Evolutionary conservation across 2,113 vertebrate genomes (phyloP).

Genomic region (Brachyhypopomus gauderio): DNA sequence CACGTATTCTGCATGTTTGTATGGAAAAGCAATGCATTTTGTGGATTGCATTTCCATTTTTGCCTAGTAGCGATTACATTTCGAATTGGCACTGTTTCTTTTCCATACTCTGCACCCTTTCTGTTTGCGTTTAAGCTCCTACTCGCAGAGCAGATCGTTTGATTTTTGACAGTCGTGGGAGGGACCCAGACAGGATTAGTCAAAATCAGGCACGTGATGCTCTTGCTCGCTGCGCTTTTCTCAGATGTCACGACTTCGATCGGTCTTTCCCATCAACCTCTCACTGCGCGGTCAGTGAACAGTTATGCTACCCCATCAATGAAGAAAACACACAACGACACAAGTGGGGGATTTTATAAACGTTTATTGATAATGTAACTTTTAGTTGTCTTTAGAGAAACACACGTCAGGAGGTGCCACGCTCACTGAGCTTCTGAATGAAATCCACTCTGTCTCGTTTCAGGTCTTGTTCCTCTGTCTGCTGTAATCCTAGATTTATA

Average conservation of each 20-base stretch:
- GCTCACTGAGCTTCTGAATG: constrained; percentile 62
- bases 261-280: not conserved
- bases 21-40: too few relatives aligned
- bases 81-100: too few relatives aligned
- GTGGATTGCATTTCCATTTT: too few relatives aligned
- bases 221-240: constrained; percentile 17
- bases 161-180: too few relatives aligned
- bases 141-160: too few relatives aligned
- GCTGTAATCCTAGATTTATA: constrained; percentile 67
- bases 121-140: too few relatives aligned
- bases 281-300: not conserved
- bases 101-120: too few relatives aligned
- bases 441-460: constrained; percentile 71
- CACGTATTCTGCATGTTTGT: too few relatives aligned
- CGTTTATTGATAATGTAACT: not conserved
- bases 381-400: not conserved
- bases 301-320: not conserved
- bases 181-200: constrained; percentile 70
- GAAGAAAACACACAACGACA: not conserved
- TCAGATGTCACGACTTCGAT: not conserved
- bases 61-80: too few relatives aligned
- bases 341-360: not conserved
- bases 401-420: constrained; percentile 27
- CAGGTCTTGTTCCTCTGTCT: constrained; percentile 62
- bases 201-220: constrained; percentile 38